These are phyloP conservation scores for Drosophila persimilis DNA, from an alignment of 1,140 invertebrate species.

Conservation along the genomic window DNA sequence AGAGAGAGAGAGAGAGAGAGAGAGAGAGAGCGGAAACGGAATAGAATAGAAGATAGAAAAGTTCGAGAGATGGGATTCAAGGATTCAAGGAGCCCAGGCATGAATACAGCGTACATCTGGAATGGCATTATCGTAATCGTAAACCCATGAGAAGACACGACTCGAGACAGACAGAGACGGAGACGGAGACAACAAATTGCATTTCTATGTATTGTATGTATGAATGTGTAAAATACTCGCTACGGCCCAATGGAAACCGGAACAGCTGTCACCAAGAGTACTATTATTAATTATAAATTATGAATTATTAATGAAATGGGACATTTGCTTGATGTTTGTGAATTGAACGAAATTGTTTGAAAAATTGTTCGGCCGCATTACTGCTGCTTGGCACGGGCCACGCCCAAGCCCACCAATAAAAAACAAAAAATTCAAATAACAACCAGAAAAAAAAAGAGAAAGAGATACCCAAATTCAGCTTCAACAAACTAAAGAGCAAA, in stretches of 20 bases:
- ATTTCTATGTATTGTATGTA: constrained; percentile 33
- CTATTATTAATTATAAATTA: constrained; percentile 36
- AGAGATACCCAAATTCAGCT: constrained; percentile 26
- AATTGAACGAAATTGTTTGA: constrained; percentile 30
- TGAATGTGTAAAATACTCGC: constrained; percentile 46
- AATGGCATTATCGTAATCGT: constrained; percentile 6
- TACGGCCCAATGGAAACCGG: no score
- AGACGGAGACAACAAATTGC: constrained; percentile 18
- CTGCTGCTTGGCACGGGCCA: constrained; percentile 55
- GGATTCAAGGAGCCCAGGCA: no score
- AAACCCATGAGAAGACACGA: background rate
- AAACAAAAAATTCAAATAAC: background rate
- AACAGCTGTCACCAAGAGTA: constrained; percentile 21
- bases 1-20: background rate
- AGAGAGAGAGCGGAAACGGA: background rate
- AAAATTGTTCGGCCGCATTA: constrained; percentile 37
- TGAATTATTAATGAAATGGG: no score
- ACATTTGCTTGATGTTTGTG: no score
- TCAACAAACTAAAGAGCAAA: constrained; percentile 25
- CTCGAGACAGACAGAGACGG: constrained; percentile 7
- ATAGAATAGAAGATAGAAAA: no score
- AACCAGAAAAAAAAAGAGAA: constrained; percentile 18
- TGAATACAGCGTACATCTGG: constrained; percentile 9
- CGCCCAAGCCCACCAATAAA: constrained; percentile 61
- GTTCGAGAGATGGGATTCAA: no score